Evolutionary conservation across 2,797 vertebrate species (phyloP), one percentile per base, ranked within the genome.

Genomic region (Darevskia nairensis): DNA sequence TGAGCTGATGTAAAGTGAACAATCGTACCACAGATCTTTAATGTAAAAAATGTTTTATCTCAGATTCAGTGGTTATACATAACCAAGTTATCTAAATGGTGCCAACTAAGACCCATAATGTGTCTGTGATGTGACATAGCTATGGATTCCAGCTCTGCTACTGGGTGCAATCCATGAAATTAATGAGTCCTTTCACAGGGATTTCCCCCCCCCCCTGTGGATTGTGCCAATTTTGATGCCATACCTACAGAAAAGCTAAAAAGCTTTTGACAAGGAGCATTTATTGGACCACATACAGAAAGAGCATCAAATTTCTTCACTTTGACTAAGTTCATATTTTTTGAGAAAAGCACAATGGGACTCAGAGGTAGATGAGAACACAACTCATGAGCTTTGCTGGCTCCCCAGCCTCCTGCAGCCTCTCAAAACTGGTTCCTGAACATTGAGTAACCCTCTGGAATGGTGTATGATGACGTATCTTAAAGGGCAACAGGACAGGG

Each of bases 1-100:
- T 86, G 90, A 95, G 77, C 0, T 2, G 91, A 72, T 87, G 82
- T 91, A 90, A 93, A 86, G 86, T 88, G 85, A 89, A 93, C 66
- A 23, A 85, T 23, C 88, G 69, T 0, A 1, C 6, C 85, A 87
- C 61, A 84, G 69, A 90, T 88, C 89, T 64, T 39, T 39, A 39
- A 17, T 92, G 79, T 72, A 88, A 93, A 91, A 39, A 92, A 80
- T 68, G 76, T 59, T 1, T 88, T 87, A 90, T 90, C 77, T 89
- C 86, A 86, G 90, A 85, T 69, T 93, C 82, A 76, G 46, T 92
- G 86, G 78, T 89, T 86, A 74, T 74, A 80, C 44, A 88, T 93
- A n/a, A 55, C n/a, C 87, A 66, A n/a, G 8, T 85, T 86, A 82
- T 88, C 35, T 0, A 93, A 94, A 92, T 6, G 91, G 6, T 86